These are phyloP conservation scores for Epinotia ramella DNA, from an alignment of 2,888 invertebrate species.

Conservation along the genomic window DNA sequence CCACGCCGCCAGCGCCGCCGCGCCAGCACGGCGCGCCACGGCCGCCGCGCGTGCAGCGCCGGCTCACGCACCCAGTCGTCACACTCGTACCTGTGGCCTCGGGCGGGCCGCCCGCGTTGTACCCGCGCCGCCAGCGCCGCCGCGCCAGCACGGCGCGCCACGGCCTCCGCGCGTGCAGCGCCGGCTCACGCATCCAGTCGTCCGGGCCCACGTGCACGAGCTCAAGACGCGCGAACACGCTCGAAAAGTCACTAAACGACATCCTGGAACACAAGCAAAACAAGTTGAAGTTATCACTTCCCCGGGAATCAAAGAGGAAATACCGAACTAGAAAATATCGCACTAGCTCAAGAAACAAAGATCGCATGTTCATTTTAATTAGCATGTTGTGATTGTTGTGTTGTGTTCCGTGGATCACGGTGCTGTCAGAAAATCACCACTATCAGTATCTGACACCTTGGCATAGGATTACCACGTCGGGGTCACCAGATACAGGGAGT, in stretches of 20 bases:
- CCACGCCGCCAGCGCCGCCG: conserved; percentile 88
- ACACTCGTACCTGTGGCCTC: conserved; percentile 82
- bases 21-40: conserved; percentile 89
- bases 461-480: too few relatives aligned
- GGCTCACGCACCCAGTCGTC: conserved; percentile 89
- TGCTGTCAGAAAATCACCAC: too few relatives aligned
- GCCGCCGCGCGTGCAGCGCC: conserved; percentile 87
- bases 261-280: conserved; percentile 80
- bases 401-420: too few relatives aligned
- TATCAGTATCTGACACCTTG: too few relatives aligned
- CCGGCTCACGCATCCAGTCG: conserved; percentile 89
- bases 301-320: too few relatives aligned
- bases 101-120: conserved; percentile 90
- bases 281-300: background rate
- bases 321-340: too few relatives aligned
- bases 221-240: conserved; percentile 88
- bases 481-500: too few relatives aligned
- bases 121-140: conserved; percentile 87
- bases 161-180: conserved; percentile 87
- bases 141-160: conserved; percentile 90
- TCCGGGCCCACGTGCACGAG: conserved; percentile 92
- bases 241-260: conserved; percentile 89
- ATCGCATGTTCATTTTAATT: too few relatives aligned
- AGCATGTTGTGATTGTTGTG: too few relatives aligned
- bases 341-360: too few relatives aligned